These are phyloP conservation scores for Limnephilus marmoratus DNA, from an alignment of 2,888 invertebrate genomes.

Conservation along the genomic window DNA sequence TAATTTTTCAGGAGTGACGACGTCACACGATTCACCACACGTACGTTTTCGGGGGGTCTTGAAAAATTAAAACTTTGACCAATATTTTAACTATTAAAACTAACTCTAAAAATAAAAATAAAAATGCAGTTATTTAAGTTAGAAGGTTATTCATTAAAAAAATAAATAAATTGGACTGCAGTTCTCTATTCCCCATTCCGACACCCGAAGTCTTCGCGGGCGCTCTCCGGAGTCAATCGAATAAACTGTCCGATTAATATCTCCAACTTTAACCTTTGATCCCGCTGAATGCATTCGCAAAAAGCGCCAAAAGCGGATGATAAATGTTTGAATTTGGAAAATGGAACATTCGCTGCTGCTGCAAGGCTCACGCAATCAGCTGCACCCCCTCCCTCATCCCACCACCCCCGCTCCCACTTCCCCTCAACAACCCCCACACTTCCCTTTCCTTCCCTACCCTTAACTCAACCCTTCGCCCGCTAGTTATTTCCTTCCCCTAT, in stretches of 20 bases:
- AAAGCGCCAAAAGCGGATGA: conserved; percentile 45
- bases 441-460: conserved; percentile 28
- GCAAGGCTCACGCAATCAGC: conserved; percentile 61
- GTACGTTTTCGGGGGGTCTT: no score
- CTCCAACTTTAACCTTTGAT: conserved; percentile 36
- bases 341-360: conserved; percentile 50
- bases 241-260: conserved; percentile 33
- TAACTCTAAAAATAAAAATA: no score
- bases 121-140: no score
- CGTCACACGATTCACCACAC: no score
- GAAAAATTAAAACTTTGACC: no score
- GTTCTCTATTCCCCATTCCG: not conserved
- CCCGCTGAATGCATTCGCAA: conserved; percentile 29
- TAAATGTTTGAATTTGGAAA: conserved; percentile 53
- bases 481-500: conserved; percentile 46
- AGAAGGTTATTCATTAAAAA: no score
- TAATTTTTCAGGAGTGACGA: no score
- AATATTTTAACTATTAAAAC: no score
- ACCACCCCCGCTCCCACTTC: not conserved
- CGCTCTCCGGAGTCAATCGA: conserved; percentile 19
- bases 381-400: conserved; percentile 50
- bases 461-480: conserved; percentile 6
- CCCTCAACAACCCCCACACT: not conserved
- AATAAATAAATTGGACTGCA: no score
- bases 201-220: not conserved